Conservation (phyloP, 2,797 vertebrate genomes). For the Intellagama lesueurii region DNA sequence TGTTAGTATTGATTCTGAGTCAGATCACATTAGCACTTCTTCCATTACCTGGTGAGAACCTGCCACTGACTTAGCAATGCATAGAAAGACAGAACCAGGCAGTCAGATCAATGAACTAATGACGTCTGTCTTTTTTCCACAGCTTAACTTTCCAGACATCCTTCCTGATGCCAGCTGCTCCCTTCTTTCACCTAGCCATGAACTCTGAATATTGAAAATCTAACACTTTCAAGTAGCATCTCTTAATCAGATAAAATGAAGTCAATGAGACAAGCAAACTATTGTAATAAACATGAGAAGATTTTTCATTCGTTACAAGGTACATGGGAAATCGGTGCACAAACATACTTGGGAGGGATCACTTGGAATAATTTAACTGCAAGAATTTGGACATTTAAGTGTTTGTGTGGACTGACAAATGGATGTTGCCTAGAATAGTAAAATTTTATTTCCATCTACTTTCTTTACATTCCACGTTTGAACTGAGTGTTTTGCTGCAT, state of each 20-base stretch:
- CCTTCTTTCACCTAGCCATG: slow-evolving; percentile 31
- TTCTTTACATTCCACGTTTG: not conserved
- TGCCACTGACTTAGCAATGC: slow-evolving; percentile 69
- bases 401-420: not conserved
- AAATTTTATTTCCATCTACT: not conserved
- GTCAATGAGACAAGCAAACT: not conserved
- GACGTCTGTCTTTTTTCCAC: slow-evolving; percentile 64
- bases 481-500: not conserved
- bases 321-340: not conserved
- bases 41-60: slow-evolving; percentile 51
- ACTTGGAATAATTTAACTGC: slow-evolving; percentile 5
- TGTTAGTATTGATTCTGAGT: slow-evolving; percentile 75
- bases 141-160: slow-evolving; percentile 61
- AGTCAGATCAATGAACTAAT: slow-evolving; percentile 70
- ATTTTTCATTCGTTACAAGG: not conserved
- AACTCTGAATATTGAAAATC: slow-evolving; percentile 25
- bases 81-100: slow-evolving; percentile 61
- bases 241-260: slow-evolving; percentile 9
- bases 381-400: not conserved
- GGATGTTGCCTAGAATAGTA: not conserved
- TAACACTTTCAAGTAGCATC: slow-evolving; percentile 10
- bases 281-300: slow-evolving; percentile 14
- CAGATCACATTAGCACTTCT: slow-evolving; percentile 72
- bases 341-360: not conserved
- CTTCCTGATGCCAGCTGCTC: slow-evolving; percentile 45